phyloP scores from a whole-genome alignment of 2,797 vertebrate genomes.

The Diceros bicornis region DNA sequence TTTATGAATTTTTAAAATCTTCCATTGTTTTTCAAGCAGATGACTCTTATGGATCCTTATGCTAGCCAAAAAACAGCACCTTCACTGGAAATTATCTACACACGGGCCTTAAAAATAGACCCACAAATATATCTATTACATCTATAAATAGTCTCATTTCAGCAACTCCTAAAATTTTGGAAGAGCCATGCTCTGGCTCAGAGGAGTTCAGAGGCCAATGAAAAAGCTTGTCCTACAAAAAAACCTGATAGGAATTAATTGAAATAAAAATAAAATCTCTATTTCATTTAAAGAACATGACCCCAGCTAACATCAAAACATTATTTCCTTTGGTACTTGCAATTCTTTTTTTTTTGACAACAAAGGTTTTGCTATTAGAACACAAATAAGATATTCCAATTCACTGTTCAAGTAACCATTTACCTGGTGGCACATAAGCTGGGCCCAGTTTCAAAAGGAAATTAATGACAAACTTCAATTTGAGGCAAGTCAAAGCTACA shows the following conservation, averaged over 20 bases:
- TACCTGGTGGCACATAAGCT: constrained; percentile 5
- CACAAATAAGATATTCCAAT: background rate
- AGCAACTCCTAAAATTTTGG: background rate
- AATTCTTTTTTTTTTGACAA: background rate
- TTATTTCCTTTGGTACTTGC: background rate
- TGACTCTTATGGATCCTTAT: background rate
- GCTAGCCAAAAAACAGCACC: background rate
- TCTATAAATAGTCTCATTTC: background rate
- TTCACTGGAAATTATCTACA: constrained; percentile 58
- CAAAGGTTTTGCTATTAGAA: constrained; percentile 25
- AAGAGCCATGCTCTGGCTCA: background rate
- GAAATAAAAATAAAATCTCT: background rate
- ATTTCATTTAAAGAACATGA: background rate
- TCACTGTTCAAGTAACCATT: background rate
- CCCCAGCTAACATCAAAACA: background rate
- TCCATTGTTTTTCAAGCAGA: background rate
- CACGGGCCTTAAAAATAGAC: background rate
- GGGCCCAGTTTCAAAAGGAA: background rate
- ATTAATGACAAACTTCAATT: constrained; percentile 62
- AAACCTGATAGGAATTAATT: background rate
- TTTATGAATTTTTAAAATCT: constrained; percentile 1
- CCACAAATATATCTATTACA: background rate
- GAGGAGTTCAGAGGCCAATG: background rate
- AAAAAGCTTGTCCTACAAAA: background rate
- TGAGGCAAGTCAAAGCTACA: constrained; percentile 4